Evolutionary conservation across 2,113 vertebrate genomes (phyloP), one percentile per base, ranked within the genome.

Genomic region (Pogona vitticeps): DNA sequence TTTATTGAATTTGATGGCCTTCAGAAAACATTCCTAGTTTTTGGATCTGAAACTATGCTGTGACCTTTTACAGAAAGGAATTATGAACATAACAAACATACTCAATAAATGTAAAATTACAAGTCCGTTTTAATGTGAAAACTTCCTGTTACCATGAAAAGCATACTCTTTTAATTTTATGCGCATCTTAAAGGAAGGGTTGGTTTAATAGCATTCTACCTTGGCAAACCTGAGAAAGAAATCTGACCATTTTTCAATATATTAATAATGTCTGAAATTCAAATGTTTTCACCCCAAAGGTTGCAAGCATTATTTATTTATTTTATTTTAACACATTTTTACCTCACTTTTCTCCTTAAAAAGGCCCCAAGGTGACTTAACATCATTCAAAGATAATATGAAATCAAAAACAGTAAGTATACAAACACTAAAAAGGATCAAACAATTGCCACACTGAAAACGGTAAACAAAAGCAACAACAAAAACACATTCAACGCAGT

Each of bases 61-160:
- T 91, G 90, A 92, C 85, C 70, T 94, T 92, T 91, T 46, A 71
- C 85, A 76, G 59, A 36, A 88, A 91, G 80, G 31, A 88, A 75
- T 90, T 90, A 84, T 90, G 28, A 90, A 91, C 83, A 82, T 71
- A 84, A 86, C 88, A 88, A 82, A 18, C 8, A 87, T 31, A 65
- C 88, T 91, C 90, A 89, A 90, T 91, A 88, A n/a, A 89, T 88
- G 88, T 89, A 90, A 93, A 75, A 92, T 92, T 82, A 65, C 23
- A 86, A 31, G 68, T 86, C 88, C 80, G 23, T 5, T 78, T 7
- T 83, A 90, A 42, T 10, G 3, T 77, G 86, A 88, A 90, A 90
- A 84, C 15, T 18, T 90, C 38, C 52, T 77, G 31, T 75, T 92
- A 90, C 86, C 83, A 93, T 91, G 90, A 92, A 36, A 36, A 88